Evolutionary conservation across 2,888 invertebrate species (phyloP).

Genomic region (Lathronympha strigana): DNA sequence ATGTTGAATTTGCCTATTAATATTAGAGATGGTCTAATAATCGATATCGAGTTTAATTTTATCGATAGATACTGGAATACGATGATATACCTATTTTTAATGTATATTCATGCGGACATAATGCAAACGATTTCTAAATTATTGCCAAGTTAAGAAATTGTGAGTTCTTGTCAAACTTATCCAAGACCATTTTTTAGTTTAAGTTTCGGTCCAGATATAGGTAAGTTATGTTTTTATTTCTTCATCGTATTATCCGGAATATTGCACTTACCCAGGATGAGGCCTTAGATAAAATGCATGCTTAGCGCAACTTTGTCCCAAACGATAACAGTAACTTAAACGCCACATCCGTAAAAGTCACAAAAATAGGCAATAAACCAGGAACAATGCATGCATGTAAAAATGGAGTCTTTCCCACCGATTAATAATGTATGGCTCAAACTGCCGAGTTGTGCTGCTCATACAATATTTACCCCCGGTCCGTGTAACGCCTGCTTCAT

Average conservation of each 20-base stretch:
- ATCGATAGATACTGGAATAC: conserved; percentile 25
- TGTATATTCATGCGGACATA: no score
- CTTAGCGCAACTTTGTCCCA: conserved; percentile 14
- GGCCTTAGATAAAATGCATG: no score
- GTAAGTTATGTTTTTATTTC: no score
- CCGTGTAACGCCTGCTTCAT: conserved; percentile 75
- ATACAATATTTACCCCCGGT: conserved; percentile 79
- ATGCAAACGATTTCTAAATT: no score
- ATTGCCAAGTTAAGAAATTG: no score
- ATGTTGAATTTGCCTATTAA: conserved; percentile 21
- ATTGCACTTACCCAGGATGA: not conserved
- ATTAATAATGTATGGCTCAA: conserved; percentile 81
- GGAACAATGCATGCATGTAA: conserved; percentile 76
- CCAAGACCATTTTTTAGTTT: no score
- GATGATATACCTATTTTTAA: no score
- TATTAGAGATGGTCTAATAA: not conserved
- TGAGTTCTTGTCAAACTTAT: no score
- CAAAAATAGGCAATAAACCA: conserved; percentile 76
- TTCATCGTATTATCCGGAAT: no score
- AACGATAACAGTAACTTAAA: conserved; percentile 66
- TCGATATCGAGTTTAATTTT: no score
- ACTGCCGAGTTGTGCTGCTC: conserved; percentile 84
- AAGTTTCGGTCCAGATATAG: no score
- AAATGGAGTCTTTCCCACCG: conserved; percentile 73
- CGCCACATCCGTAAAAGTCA: conserved; percentile 67